A percentile compares a stretch with the other conserved stretches of the same genome.
phyloP scores from a whole-genome alignment of 2,888 invertebrate genomes.

The Portevinia maculata region DNA sequence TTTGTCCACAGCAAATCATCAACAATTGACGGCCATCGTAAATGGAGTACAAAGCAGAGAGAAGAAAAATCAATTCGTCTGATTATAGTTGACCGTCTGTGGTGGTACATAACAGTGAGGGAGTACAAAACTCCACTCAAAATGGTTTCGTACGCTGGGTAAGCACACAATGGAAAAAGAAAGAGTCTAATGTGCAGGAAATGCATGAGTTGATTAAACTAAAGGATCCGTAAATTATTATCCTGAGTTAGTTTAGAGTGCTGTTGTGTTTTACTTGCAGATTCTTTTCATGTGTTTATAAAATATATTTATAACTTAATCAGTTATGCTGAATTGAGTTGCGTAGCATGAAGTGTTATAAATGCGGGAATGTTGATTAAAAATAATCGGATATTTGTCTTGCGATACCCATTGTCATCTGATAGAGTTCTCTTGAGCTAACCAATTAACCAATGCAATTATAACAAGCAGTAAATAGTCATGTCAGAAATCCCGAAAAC shows the following conservation, averaged over 20 bases:
- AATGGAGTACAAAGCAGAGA: slow-evolving; percentile 45
- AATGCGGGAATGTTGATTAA: too few species aligned
- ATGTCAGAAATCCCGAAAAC: too few species aligned
- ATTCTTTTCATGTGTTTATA: too few species aligned
- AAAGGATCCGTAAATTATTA: slow-evolving; percentile 13
- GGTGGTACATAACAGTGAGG: not conserved
- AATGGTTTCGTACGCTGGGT: not conserved
- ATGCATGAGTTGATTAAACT: slow-evolving; percentile 21
- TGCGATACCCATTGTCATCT: too few species aligned
- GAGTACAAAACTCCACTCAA: not conserved
- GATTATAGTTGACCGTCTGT: slow-evolving; percentile 17
- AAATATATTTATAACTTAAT: too few species aligned
- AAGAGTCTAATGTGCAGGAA: slow-evolving; percentile 12
- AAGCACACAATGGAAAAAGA: not conserved
- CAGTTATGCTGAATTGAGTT: too few species aligned
- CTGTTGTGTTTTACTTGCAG: not conserved
- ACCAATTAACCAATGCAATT: too few species aligned
- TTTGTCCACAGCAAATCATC: slow-evolving; percentile 38
- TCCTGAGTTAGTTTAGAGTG: not conserved
- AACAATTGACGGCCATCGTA: slow-evolving; percentile 41
- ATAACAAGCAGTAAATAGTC: too few species aligned
- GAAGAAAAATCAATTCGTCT: slow-evolving; percentile 50
- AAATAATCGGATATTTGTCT: too few species aligned
- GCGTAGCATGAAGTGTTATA: too few species aligned
- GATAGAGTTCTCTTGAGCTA: too few species aligned